Percentiles rank a stretch among this genome's conserved stretches.
Evolutionary conservation across 2,888 invertebrate genomes (phyloP).

Genomic region (Synergus gifuensis): DNA sequence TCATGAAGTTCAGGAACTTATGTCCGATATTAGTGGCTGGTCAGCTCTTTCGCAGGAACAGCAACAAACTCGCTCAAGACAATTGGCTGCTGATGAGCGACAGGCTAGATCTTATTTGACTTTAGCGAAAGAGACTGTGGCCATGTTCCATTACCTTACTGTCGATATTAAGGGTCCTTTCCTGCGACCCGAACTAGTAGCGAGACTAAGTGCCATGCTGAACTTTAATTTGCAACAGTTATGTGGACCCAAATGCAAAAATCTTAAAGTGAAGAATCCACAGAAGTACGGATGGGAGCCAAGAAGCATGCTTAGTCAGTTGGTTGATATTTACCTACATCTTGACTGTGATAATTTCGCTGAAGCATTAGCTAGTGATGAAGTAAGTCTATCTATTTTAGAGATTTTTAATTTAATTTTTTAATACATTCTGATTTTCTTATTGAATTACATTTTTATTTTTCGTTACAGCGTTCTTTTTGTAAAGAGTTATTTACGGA

Average conservation of each 20-base stretch:
- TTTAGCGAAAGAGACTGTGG: conserved; percentile 95
- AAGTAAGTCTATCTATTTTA: conserved; percentile 81
- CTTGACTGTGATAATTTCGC: conserved; percentile 95
- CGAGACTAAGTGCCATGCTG: conserved; percentile 97
- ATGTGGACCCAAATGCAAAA: conserved; percentile 97
- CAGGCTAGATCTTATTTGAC: conserved; percentile 95
- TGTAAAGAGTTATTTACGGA: conserved; percentile 94
- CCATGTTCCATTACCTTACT: conserved; percentile 98
- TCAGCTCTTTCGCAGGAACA: conserved; percentile 83
- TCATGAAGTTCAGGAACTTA: conserved; percentile 92
- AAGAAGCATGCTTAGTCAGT: conserved; percentile 91
- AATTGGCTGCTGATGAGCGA: conserved; percentile 89
- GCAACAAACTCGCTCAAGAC: conserved; percentile 87
- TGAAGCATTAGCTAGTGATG: conserved; percentile 95
- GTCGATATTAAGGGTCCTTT: conserved; percentile 97
- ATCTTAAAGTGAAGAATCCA: conserved; percentile 93
- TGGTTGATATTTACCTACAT: conserved; percentile 98
- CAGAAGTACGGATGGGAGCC: conserved; percentile 99
- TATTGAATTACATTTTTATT: neutral
- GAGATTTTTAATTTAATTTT: conserved; percentile 31
- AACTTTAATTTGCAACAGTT: conserved; percentile 98
- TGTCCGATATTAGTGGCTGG: conserved; percentile 86
- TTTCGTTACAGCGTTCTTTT: conserved; percentile 89
- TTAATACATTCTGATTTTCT: conserved; percentile 11
- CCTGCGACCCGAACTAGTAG: conserved; percentile 94